Percentiles rank a stretch among this genome's conserved stretches.
Conservation (phyloP, 92 coral and sea anemone genomes). For the Metridium senile region DNA sequence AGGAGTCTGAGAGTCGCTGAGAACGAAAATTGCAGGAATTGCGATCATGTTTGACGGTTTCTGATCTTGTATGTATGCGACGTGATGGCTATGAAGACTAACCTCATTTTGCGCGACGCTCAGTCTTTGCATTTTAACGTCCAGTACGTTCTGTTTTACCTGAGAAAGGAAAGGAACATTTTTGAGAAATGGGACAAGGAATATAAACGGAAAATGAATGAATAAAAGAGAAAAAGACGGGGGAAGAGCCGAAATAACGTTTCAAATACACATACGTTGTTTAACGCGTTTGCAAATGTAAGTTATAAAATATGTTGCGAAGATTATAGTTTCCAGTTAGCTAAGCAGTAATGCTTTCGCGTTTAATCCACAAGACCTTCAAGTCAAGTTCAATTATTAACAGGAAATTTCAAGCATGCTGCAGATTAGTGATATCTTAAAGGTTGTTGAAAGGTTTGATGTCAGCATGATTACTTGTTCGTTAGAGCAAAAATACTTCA, state of each 20-base stretch:
- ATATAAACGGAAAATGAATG: background rate
- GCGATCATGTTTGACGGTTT: background rate
- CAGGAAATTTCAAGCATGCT: constrained; percentile 53
- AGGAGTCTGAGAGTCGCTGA: background rate
- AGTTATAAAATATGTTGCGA: background rate
- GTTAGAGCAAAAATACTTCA: constrained; percentile 8
- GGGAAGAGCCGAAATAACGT: too few species aligned
- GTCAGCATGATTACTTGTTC: background rate
- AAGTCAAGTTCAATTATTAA: constrained; percentile 27
- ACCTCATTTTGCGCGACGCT: constrained; percentile 93
- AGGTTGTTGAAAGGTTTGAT: constrained; percentile 20
- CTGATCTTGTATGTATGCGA: too few species aligned
- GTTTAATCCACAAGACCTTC: constrained; percentile 9
- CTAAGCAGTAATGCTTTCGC: background rate
- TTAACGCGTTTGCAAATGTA: too few species aligned
- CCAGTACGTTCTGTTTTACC: constrained; percentile 86
- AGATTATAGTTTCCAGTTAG: background rate
- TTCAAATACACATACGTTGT: too few species aligned
- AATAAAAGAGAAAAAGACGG: background rate
- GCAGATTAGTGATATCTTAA: constrained; percentile 15
- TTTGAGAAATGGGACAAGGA: background rate
- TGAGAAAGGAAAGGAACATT: constrained; percentile 13
- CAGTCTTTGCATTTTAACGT: constrained; percentile 82
- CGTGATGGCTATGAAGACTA: constrained; percentile 5
- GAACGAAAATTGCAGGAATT: background rate